These are phyloP conservation scores for Fistularia tabacaria DNA, from an alignment of 2,797 vertebrate genomes.

Conservation along the genomic window DNA sequence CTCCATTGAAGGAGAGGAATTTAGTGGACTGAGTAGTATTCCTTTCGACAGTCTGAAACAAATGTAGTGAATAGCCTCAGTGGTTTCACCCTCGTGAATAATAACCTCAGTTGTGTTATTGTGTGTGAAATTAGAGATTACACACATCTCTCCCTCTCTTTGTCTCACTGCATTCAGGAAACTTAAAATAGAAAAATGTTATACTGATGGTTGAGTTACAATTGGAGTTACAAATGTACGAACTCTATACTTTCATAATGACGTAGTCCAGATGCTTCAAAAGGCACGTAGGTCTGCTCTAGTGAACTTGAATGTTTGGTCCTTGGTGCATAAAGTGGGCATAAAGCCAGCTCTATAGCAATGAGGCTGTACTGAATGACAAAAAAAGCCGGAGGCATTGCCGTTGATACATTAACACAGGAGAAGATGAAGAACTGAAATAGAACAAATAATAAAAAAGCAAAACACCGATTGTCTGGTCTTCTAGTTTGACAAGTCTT, in stretches of 20 bases:
- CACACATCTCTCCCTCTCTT: constrained; percentile 47
- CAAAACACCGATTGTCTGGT: not conserved
- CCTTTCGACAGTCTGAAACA: constrained; percentile 59
- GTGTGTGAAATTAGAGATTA: constrained; percentile 71
- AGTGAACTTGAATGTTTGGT: constrained; percentile 76
- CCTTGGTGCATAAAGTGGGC: constrained; percentile 77
- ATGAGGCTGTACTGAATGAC: constrained; percentile 67
- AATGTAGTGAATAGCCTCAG: constrained; percentile 63
- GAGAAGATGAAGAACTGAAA: constrained; percentile 47
- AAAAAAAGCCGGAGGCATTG: constrained; percentile 66
- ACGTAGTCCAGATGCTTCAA: constrained; percentile 63
- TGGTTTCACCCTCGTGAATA: constrained; percentile 60
- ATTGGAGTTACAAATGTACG: constrained; percentile 71
- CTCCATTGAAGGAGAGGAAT: constrained; percentile 55
- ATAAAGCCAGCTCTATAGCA: constrained; percentile 68
- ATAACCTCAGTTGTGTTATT: constrained; percentile 73
- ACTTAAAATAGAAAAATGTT: constrained; percentile 62
- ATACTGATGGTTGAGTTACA: constrained; percentile 68
- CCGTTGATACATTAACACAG: constrained; percentile 64
- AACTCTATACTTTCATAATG: constrained; percentile 67
- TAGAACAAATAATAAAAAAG: constrained; percentile 42
- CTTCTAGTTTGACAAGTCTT: constrained; percentile 17
- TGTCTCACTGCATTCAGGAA: constrained; percentile 59
- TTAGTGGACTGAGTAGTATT: constrained; percentile 16
- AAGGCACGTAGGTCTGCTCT: constrained; percentile 73